Conservation (phyloP, 2,888 invertebrate species). For the Harpalus rufipes region DNA sequence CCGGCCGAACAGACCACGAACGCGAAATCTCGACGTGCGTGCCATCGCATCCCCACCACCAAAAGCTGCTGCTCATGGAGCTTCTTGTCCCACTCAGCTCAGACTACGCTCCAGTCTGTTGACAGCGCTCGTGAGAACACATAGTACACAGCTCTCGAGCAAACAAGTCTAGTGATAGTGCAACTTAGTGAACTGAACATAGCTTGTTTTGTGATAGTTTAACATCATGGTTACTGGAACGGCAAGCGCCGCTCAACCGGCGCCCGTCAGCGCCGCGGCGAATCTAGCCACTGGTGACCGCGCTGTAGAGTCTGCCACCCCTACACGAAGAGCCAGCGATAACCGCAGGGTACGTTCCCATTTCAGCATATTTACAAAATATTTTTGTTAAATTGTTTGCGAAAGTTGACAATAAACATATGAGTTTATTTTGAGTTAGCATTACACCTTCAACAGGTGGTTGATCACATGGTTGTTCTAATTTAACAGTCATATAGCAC, state of each 20-base stretch:
- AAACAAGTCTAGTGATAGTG: not conserved
- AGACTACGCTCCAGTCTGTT: not conserved
- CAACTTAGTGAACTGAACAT: slow-evolving; percentile 1
- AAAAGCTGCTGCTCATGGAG: not conserved
- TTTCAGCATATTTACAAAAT: too few relatives aligned
- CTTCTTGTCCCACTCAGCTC: not conserved
- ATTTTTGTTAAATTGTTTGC: too few relatives aligned
- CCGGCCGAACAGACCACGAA: slow-evolving; percentile 39
- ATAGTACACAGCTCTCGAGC: not conserved
- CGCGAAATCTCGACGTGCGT: slow-evolving; percentile 57
- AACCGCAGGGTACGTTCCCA: slow-evolving; percentile 77
- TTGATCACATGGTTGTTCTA: slow-evolving; percentile 39
- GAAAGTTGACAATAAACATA: not conserved
- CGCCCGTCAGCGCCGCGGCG: slow-evolving; percentile 73
- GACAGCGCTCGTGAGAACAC: not conserved
- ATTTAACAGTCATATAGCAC: not conserved
- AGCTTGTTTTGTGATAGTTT: not conserved
- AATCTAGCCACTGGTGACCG: slow-evolving; percentile 70
- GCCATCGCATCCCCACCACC: slow-evolving; percentile 45
- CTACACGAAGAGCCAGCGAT: slow-evolving; percentile 75
- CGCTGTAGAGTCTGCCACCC: slow-evolving; percentile 68
- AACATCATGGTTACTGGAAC: slow-evolving; percentile 68
- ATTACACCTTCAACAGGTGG: slow-evolving; percentile 59
- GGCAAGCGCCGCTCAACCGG: slow-evolving; percentile 66
- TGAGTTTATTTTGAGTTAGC: not conserved